Base-by-base conservation (phyloP, 2,888 invertebrate species). In the Amphimallon solstitiale region DNA sequence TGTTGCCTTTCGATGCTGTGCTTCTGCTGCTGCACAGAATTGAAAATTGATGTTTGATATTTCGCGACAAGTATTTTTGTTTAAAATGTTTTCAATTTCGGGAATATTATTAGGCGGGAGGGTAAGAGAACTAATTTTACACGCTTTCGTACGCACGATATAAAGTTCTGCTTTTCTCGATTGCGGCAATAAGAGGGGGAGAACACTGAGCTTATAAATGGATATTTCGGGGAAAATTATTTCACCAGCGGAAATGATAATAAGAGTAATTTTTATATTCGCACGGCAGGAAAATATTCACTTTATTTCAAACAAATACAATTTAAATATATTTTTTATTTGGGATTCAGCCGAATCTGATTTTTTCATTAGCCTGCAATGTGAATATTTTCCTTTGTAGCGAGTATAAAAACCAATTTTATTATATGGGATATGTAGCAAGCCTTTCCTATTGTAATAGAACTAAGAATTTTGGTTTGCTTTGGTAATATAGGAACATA, bases 21-120 rank as follows among this genome's bases (percentile, higher is more conserved):
- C 14, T 29, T 15, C 56, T 23, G 14, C 21, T 71, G 70, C 71
- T 70, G 71, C 68, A 66, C 69, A 70, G 68, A 72, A 70, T 70
- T 72, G 72, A 72, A 76, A 75, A 76, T 75, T 76, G 75, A 75
- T 74, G 75, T 75, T 75, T 76, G 74, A 76, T 74, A 72, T 73
- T 74, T 67, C 56, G 60, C 54, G 37, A 46, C 59, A 35, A 65
- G 48, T 59, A 60, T 51, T 60, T 65, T 65, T 60, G 60, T 65
- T 65, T 65, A 65, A 65, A 59, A 60, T 60, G 60, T 60, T 60
- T 65, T 59, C 65, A 65, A 46, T 60, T 49, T 40, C 49, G 29
- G 49, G 21, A 51, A 51, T 60, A 40, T 46, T 64, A 56, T 56
- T 46, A 29, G 29, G 6, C 29, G 29, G 15, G 56, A 56, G 56